Evolutionary conservation across 2,797 vertebrate species (phyloP), one percentile per base, ranked within the genome.

Genomic region (Antennarius maculatus): DNA sequence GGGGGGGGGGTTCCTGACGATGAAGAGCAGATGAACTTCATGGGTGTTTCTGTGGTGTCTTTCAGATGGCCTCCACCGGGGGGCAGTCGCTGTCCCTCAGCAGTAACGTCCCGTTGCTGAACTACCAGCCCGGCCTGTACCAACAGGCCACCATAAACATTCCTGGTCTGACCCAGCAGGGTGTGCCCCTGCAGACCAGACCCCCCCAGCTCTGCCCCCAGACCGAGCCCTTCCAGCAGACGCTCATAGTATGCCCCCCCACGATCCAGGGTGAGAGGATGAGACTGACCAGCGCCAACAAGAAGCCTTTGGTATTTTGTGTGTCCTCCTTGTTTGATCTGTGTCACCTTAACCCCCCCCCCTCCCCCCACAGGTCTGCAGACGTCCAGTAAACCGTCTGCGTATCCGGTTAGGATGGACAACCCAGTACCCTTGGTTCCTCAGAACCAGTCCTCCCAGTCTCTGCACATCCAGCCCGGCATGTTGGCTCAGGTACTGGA

Each of bases 201-300:
- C 93, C 97, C 73, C 93, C 96, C 46, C 97, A 98, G 92, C 95
- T 99, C 81, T 99, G 97, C 66, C 85, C 95, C 4, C 97, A 98
- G 88, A 92, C 96, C 0, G 97, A 99, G 59, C 97, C 97, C 45
- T 99, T 98, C 93, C 97, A 98, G 79, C 97, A 99, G 72, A 98
- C 97, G 0, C 97, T 99, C 88, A 99, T 99, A 41, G 97, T 99
- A 7, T 99, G 97, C 76, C 97, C 97, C 37, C 96, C 97, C 47
- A 94, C 96, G 83, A 97, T 99, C 83, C 97, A 99, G 87, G 96
- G 97, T 99, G 88, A 94, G 91, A 53, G 0, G 0, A 55, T 17
- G 10, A 28, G 1, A 28, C 16, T 11, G 39, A 10, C 17, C 5
- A 29, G 11, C 18, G 8, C 1, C 31, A 34, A 34, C 31, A 34